Conservation (phyloP, 2,888 invertebrate species). For the Callosobruchus maculatus region DNA sequence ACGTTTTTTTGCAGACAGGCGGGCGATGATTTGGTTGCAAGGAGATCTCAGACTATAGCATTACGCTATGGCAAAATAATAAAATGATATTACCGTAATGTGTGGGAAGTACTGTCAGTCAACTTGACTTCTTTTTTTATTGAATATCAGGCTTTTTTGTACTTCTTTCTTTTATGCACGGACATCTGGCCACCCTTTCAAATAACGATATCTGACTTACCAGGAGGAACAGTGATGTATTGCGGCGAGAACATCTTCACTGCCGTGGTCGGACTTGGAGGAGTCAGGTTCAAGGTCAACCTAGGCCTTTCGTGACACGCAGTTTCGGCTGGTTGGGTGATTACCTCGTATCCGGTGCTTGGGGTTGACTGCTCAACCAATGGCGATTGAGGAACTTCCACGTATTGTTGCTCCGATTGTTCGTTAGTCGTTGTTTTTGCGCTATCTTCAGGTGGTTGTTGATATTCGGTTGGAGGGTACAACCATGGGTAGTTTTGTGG, state of each 20-base stretch:
- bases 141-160: background rate
- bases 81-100: too few relatives aligned
- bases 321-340: background rate
- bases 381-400: background rate
- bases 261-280: constrained; percentile 17
- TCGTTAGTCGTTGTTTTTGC: background rate
- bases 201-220: background rate
- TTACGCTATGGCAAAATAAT: too few relatives aligned
- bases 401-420: background rate
- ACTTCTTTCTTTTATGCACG: too few relatives aligned
- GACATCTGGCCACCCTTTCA: background rate
- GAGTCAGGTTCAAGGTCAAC: constrained; percentile 13
- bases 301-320: constrained; percentile 7
- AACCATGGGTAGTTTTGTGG: constrained; percentile 22
- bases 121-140: too few relatives aligned
- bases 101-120: too few relatives aligned
- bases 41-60: too few relatives aligned
- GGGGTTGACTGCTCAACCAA: background rate
- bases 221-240: constrained; percentile 26
- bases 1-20: too few relatives aligned
- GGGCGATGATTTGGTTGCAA: too few relatives aligned
- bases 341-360: background rate
- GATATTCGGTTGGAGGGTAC: constrained; percentile 9
- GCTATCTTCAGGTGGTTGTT: background rate
- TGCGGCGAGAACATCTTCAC: constrained; percentile 31